Evolutionary conservation across 92 coral and sea anemone species (phyloP).

Genomic region (Porites cylindrica): DNA sequence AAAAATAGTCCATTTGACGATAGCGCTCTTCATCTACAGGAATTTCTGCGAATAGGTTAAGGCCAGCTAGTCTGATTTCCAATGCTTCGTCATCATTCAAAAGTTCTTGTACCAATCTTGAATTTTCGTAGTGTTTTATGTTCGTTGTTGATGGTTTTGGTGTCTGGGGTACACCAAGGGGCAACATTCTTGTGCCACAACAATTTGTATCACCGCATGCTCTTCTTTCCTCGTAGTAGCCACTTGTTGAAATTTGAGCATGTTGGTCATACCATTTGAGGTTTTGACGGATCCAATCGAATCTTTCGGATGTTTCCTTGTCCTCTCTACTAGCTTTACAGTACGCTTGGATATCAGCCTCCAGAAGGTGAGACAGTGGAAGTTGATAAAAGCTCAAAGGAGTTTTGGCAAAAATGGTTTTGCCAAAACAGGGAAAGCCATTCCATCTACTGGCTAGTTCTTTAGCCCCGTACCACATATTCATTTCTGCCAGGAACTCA

Average conservation of each 20-base stretch:
- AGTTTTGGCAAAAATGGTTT: slow-evolving; percentile 45
- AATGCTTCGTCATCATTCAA: slow-evolving; percentile 10
- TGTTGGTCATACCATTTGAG: slow-evolving; percentile 54
- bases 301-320: slow-evolving; percentile 42
- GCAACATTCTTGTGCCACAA: slow-evolving; percentile 56
- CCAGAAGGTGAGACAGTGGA: slow-evolving; percentile 59
- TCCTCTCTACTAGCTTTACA: slow-evolving; percentile 45
- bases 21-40: slow-evolving; percentile 27
- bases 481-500: slow-evolving; percentile 62
- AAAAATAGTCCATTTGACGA: slow-evolving; percentile 38
- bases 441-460: slow-evolving; percentile 67
- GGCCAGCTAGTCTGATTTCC: slow-evolving; percentile 14
- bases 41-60: slow-evolving; percentile 28
- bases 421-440: slow-evolving; percentile 65
- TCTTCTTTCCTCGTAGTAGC: slow-evolving; percentile 55
- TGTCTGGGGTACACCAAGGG: slow-evolving; percentile 22
- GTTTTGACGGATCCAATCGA: slow-evolving; percentile 56
- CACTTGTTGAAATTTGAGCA: slow-evolving; percentile 48
- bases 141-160: slow-evolving; percentile 59
- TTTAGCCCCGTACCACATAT: slow-evolving; percentile 62
- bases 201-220: slow-evolving; percentile 47
- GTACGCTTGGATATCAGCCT: slow-evolving; percentile 62
- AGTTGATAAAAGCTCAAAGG: slow-evolving; percentile 53
- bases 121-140: slow-evolving; percentile 37
- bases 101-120: slow-evolving; percentile 18